phyloP scores from a whole-genome alignment of 2,888 invertebrate species.

The Hetaerina titia region DNA sequence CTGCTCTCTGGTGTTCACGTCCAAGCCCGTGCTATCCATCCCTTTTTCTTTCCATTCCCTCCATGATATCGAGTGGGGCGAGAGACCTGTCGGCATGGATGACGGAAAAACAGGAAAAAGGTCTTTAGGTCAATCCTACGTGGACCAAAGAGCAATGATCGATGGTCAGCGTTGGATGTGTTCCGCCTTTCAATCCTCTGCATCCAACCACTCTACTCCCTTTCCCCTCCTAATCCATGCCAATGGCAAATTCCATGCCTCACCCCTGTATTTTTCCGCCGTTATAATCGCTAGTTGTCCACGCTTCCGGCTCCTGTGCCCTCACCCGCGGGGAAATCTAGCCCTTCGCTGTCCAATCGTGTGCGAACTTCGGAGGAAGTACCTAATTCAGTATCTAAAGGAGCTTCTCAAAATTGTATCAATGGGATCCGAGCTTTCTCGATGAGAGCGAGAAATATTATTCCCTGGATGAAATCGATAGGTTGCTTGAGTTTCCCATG shows the following conservation, averaged over 20 bases:
- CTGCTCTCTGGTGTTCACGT: neutral
- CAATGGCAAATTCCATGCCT: neutral
- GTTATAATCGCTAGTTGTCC: neutral
- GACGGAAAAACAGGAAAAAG: conserved; percentile 59
- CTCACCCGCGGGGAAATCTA: neutral
- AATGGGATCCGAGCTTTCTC: neutral
- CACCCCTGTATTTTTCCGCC: neutral
- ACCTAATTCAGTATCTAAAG: conserved; percentile 32
- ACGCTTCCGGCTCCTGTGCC: conserved; percentile 28
- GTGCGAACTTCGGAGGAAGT: neutral
- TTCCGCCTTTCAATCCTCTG: conserved; percentile 1
- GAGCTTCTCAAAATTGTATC: neutral
- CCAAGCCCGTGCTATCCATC: neutral
- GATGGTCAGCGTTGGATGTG: conserved; percentile 40
- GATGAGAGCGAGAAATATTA: neutral
- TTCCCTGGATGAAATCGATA: neutral
- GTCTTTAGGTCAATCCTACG: conserved; percentile 55
- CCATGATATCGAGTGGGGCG: neutral
- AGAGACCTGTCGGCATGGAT: neutral
- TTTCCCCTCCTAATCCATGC: neutral
- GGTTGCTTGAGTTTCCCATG: neutral
- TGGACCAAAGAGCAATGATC: conserved; percentile 51
- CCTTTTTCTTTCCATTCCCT: neutral
- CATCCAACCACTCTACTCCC: conserved; percentile 13
- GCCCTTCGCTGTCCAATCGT: neutral